Evolutionary conservation across 2,888 invertebrate species (phyloP), one percentile per base, ranked within the genome.

Genomic region (Mythimna albipuncta): DNA sequence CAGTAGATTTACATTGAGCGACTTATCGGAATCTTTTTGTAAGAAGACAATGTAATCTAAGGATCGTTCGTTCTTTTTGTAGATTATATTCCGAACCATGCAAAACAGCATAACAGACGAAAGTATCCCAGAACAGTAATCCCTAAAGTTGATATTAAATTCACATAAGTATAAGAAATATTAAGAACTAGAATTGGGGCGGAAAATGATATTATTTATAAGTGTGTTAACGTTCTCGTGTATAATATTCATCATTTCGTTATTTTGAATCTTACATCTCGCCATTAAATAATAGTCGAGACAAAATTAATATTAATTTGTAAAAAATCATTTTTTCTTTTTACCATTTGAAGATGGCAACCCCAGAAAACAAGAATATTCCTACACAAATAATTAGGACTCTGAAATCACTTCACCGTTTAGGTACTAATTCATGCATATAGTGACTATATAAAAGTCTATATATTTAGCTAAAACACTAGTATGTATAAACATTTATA

Each of bases 381-480:
- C 44, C 59, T 67, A 72, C 62, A 72, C 47, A 66, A 68, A 76
- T 68, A 73, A 63, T 59, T 72, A 75, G 77, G 67, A 75, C 58
- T 72, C 76, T 65, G 75, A 76, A 81, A 81, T 79, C 78, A 77
- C 70, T 73, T 72, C 59, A 76, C 76, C 52, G 9, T 72, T 71
- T 64, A 82, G 67, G 50, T 78, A 78, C 84, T 82, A 83, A 84
- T 85, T 84, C 75, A 83, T 81, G 83, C 87, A 86, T 74, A 82
- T 88, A 88, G 78, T 86, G 83, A 84, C 90, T 89, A 87, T 89
- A 90, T 87, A 90, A 89, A 89, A 89, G 85, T 87, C 82, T 88
- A 83, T 85, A 86, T 83, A 85, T 76, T 83, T 85, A 85, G 87
- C 80, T 87, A 85, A 86, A 87, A 86, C 86, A 87, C 83, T 85